Percentiles rank a stretch among this genome's conserved stretches.
These are phyloP conservation scores for Naja naja DNA, from an alignment of 2,113 vertebrate genomes.

Conservation along the genomic window DNA sequence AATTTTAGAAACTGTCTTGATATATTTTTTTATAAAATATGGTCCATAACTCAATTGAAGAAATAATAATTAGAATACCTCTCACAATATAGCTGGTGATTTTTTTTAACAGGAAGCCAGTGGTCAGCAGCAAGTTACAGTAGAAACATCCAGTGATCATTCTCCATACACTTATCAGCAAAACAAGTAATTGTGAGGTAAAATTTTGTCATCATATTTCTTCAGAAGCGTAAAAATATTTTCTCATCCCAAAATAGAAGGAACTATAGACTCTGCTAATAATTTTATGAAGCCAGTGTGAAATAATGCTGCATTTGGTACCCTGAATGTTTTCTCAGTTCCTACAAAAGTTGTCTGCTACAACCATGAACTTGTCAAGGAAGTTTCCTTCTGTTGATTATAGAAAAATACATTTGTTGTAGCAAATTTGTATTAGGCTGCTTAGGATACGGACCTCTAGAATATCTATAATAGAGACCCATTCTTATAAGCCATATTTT, in stretches of 20 bases:
- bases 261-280: neutral
- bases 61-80: constrained; percentile 26
- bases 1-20: neutral
- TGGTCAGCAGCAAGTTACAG: constrained; percentile 84
- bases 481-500: neutral
- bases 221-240: constrained; percentile 22
- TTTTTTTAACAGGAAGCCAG: constrained; percentile 85
- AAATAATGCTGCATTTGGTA: neutral
- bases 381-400: neutral
- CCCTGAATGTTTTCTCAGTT: neutral
- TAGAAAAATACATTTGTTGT: neutral
- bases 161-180: constrained; percentile 96
- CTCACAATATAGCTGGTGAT: constrained; percentile 33
- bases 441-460: neutral
- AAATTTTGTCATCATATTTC: constrained; percentile 36
- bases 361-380: neutral
- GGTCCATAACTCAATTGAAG: neutral
- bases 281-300: constrained; percentile 26
- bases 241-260: neutral
- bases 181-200: constrained; percentile 92
- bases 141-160: constrained; percentile 90
- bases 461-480: neutral
- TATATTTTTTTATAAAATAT: neutral
- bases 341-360: neutral
- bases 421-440: neutral